Conservation (phyloP, 2,888 invertebrate species). For the Coronaproctus castanopsis region DNA sequence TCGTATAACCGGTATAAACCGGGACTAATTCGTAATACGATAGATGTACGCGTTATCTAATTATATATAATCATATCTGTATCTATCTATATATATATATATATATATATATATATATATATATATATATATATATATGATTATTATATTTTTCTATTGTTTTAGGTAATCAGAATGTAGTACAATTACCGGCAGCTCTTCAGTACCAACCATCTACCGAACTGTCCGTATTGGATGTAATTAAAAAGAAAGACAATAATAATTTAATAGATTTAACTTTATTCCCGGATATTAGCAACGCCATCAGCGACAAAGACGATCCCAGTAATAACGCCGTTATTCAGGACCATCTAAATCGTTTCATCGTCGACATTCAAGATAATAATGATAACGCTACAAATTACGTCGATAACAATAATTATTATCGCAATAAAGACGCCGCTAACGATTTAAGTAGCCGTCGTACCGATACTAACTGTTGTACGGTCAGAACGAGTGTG, state of each 20-base stretch:
- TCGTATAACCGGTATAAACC: no score
- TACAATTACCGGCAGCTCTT: neutral
- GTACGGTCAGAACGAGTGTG: conserved; percentile 40
- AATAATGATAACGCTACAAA: neutral
- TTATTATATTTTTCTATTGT: no score
- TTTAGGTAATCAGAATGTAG: neutral
- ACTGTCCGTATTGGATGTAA: conserved; percentile 19
- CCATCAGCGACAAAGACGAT: conserved; percentile 11
- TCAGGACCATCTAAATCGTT: neutral
- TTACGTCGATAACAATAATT: conserved; percentile 1
- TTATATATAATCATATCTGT: no score
- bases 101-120: no score
- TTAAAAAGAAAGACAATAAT: conserved; percentile 31
- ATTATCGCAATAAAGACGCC: neutral
- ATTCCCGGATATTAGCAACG: conserved; percentile 22
- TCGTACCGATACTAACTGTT: neutral
- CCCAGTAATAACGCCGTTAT: neutral
- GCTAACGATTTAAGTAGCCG: neutral
- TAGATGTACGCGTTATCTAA: no score
- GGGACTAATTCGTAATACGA: no score
- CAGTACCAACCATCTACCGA: neutral
- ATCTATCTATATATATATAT: no score
- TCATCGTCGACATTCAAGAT: neutral
- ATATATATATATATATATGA: no score
- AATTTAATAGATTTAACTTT: conserved; percentile 38